Conservation (phyloP, 2,113 vertebrate genomes). For the Zapornia atra region DNA sequence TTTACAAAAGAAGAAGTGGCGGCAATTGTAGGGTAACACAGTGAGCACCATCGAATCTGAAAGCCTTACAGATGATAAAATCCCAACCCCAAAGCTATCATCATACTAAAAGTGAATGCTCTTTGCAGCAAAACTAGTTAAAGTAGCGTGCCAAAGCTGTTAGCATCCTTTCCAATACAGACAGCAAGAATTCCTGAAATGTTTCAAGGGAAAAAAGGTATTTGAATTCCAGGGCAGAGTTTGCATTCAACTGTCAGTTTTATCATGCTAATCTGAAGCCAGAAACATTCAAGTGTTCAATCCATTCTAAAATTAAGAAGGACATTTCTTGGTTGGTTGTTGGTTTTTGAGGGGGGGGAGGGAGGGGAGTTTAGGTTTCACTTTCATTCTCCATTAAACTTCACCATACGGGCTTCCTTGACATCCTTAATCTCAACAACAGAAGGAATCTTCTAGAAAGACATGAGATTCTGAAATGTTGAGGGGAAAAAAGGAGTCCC, state of each 20-base stretch:
- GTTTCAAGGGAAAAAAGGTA: neutral
- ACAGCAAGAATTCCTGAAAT: neutral
- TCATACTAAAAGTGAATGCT: neutral
- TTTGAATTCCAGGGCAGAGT: neutral
- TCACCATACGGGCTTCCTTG: neutral
- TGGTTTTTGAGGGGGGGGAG: neutral
- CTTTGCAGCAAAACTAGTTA: neutral
- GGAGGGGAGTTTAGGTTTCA: neutral
- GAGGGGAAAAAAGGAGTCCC: constrained; percentile 20
- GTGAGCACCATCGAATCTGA: neutral
- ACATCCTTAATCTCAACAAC: neutral
- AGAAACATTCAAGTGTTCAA: neutral
- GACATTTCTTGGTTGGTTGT: neutral
- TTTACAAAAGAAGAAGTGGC: neutral
- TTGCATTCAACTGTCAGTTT: neutral
- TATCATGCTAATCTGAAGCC: neutral
- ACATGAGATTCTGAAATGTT: neutral
- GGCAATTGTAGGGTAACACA: neutral
- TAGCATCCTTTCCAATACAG: neutral
- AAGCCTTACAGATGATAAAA: neutral
- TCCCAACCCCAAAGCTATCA: neutral
- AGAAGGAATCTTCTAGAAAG: constrained; percentile 51
- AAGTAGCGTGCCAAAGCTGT: neutral
- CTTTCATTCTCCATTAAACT: neutral
- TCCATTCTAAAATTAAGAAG: neutral